Conservation (phyloP, 2,888 invertebrate species). For the Hemistola chrysoprasaria region DNA sequence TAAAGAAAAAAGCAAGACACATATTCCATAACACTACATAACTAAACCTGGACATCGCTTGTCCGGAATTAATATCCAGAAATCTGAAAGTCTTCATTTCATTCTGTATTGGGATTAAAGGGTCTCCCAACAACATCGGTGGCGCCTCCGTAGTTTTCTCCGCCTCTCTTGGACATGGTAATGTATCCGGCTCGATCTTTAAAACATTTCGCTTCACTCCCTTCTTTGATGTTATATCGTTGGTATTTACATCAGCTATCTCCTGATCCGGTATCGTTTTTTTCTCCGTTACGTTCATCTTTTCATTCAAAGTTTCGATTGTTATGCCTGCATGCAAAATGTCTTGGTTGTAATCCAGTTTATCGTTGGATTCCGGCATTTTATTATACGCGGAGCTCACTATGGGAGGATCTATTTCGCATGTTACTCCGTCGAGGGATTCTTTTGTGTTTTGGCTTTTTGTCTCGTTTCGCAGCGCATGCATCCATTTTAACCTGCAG, state of each 20-base stretch:
- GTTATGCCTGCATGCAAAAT: conserved; percentile 61
- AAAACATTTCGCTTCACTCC: conserved; percentile 60
- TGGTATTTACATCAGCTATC: conserved; percentile 42
- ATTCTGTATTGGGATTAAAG: conserved; percentile 70
- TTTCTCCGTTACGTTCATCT: conserved; percentile 59
- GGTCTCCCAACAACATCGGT: conserved; percentile 56
- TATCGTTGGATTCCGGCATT: conserved; percentile 57
- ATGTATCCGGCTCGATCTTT: conserved; percentile 65
- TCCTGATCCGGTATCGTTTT: conserved; percentile 46
- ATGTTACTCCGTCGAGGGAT: conserved; percentile 87
- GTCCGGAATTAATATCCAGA: conserved; percentile 57
- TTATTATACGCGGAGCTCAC: conserved; percentile 75
- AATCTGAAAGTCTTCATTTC: conserved; percentile 76
- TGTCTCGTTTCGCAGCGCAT: conserved; percentile 87
- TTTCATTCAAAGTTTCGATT: conserved; percentile 60
- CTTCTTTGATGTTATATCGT: conserved; percentile 54
- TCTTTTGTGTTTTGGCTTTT: conserved; percentile 86
- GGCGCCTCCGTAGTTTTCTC: conserved; percentile 62
- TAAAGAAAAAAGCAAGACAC: conserved; percentile 64
- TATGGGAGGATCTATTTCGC: conserved; percentile 83
- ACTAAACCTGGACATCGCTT: conserved; percentile 33
- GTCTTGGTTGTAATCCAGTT: conserved; percentile 62
- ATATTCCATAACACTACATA: conserved; percentile 53
- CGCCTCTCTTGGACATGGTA: conserved; percentile 66
- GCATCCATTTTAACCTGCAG: conserved; percentile 92